phyloP scores from a whole-genome alignment of 2,888 invertebrate genomes.

The Prosapia bicincta region DNA sequence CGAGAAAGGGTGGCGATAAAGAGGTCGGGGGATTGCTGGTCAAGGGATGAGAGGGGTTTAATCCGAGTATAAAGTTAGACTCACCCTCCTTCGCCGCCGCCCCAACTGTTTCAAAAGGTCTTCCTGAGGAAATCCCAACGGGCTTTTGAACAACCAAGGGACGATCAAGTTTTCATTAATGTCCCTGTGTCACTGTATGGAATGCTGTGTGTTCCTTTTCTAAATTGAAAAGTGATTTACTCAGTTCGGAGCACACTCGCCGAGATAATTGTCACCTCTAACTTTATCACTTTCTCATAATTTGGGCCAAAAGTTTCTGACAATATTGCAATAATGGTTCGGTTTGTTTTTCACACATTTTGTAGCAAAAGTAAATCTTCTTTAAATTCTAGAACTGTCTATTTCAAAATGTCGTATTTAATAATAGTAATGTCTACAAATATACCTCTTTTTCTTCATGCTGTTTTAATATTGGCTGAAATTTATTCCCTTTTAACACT shows the following conservation, averaged over 20 bases:
- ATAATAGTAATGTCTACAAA: too few relatives aligned
- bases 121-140: constrained; percentile 13
- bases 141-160: constrained; percentile 11
- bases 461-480: too few relatives aligned
- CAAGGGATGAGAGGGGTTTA: constrained; percentile 3
- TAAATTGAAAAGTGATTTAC: constrained; percentile 8
- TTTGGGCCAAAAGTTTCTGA: neutral
- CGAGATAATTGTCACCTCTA: neutral
- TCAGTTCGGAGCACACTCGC: constrained; percentile 31
- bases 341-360: neutral
- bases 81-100: neutral
- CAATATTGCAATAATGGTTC: neutral
- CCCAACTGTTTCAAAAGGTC: constrained; percentile 14
- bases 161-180: constrained; percentile 17
- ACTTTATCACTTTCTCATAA: neutral
- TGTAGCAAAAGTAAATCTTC: too few relatives aligned
- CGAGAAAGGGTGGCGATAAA: neutral
- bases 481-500: too few relatives aligned
- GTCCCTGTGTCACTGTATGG: constrained; percentile 3
- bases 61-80: constrained; percentile 9
- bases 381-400: too few relatives aligned
- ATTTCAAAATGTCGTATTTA: too few relatives aligned
- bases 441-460: too few relatives aligned
- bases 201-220: neutral
- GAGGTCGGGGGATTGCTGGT: neutral